These are phyloP conservation scores for Steatocranus sp. DNA, from an alignment of 2,797 vertebrate genomes.

Conservation along the genomic window DNA sequence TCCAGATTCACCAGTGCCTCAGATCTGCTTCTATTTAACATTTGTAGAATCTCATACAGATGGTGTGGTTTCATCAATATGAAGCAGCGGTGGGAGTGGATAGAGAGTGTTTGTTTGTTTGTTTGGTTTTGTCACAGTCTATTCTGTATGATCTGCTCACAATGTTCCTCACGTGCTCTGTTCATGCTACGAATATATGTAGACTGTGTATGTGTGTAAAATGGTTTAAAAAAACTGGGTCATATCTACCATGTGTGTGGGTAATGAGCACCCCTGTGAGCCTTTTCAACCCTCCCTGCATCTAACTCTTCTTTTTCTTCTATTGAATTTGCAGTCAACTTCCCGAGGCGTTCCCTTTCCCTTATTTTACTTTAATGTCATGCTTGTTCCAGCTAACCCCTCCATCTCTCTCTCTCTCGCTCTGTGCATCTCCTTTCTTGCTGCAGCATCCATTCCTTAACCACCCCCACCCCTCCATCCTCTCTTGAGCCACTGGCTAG, in stretches of 20 bases:
- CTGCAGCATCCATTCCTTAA: background rate
- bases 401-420: background rate
- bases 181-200: background rate
- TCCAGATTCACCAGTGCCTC: background rate
- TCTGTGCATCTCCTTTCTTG: background rate
- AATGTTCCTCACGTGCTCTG: background rate
- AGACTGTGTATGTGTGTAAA: background rate
- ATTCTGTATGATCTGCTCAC: slow-evolving; percentile 4
- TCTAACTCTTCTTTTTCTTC: background rate
- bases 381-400: background rate
- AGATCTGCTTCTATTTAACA: background rate
- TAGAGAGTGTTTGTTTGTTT: slow-evolving; percentile 33
- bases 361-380: background rate
- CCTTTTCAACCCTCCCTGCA: background rate
- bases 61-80: slow-evolving; percentile 27
- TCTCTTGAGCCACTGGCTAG: background rate
- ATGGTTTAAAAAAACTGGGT: slow-evolving; percentile 30
- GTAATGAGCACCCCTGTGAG: slow-evolving; percentile 13
- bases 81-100: background rate
- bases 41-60: background rate
- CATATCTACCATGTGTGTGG: slow-evolving; percentile 40
- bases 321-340: background rate
- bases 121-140: background rate
- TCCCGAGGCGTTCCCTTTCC: background rate
- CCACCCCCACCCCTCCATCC: background rate